These are phyloP conservation scores for Hyposoter dolosus DNA, from an alignment of 2,888 invertebrate species.

Conservation along the genomic window DNA sequence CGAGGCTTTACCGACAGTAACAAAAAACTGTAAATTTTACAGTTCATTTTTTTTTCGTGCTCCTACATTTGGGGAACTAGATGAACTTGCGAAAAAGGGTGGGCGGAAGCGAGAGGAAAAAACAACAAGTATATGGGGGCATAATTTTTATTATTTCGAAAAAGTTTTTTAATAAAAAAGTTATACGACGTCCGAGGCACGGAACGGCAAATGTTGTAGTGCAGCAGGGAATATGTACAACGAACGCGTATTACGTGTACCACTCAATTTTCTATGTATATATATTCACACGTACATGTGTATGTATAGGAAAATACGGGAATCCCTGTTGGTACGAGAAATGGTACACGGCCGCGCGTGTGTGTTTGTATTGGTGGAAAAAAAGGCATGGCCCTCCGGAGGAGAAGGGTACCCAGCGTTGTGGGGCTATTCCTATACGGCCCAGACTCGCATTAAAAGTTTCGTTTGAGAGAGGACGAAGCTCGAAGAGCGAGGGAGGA, in stretches of 20 bases:
- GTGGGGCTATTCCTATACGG: constrained; percentile 67
- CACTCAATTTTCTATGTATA: constrained; percentile 19
- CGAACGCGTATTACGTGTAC: constrained; percentile 56
- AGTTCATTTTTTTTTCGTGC: too few relatives aligned
- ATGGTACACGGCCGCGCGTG: not conserved
- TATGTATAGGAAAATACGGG: constrained; percentile 18
- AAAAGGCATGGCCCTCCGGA: constrained; percentile 56
- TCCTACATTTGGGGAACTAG: not conserved
- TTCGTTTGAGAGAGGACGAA: constrained; percentile 72
- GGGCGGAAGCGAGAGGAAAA: constrained; percentile 9
- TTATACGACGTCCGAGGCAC: constrained; percentile 74
- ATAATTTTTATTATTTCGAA: constrained; percentile 74
- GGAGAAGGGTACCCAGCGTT: constrained; percentile 59
- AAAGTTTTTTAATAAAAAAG: constrained; percentile 85
- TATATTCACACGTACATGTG: constrained; percentile 14
- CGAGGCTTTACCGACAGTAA: too few relatives aligned
- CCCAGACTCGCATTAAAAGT: constrained; percentile 82
- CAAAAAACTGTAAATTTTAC: too few relatives aligned
- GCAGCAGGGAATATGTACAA: constrained; percentile 42
- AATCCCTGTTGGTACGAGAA: constrained; percentile 27
- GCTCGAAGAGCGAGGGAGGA: constrained; percentile 22
- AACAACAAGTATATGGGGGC: constrained; percentile 34
- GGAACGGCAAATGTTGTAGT: constrained; percentile 53
- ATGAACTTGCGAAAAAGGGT: constrained; percentile 6
- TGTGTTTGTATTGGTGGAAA: constrained; percentile 28